These are phyloP conservation scores for Scelioninae gen. 2 DNA, from an alignment of 2,888 invertebrate genomes.

Conservation along the genomic window DNA sequence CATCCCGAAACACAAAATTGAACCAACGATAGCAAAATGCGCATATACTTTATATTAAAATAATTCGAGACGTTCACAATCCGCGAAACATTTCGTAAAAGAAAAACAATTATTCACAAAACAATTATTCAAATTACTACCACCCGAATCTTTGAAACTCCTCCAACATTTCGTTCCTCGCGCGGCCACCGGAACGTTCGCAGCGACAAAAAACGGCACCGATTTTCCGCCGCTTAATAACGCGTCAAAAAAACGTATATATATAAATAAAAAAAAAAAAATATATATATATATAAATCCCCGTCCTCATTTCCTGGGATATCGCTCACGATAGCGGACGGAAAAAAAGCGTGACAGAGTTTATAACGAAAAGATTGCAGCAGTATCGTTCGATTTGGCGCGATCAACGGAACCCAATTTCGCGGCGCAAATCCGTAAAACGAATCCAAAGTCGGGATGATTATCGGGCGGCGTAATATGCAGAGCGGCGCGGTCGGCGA, in stretches of 20 bases:
- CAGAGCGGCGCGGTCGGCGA: slow-evolving; percentile 38
- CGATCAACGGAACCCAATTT: slow-evolving; percentile 54
- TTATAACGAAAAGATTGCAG: slow-evolving; percentile 55
- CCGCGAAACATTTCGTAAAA: no score
- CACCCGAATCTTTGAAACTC: no score
- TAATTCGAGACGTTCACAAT: no score
- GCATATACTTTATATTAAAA: no score
- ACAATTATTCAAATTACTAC: no score
- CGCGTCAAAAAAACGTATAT: neutral
- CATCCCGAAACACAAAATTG: no score
- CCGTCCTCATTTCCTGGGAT: slow-evolving; percentile 37
- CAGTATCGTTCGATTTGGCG: slow-evolving; percentile 54
- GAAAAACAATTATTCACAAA: no score
- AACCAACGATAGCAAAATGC: no score
- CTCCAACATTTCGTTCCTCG: no score
- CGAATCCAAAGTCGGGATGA: slow-evolving; percentile 54
- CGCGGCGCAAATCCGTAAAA: slow-evolving; percentile 50
- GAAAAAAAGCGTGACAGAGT: slow-evolving; percentile 52
- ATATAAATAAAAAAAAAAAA: slow-evolving; percentile 2
- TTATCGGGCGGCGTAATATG: slow-evolving; percentile 50
- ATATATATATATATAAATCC: neutral
- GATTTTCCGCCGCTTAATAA: slow-evolving; percentile 38
- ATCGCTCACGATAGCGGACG: slow-evolving; percentile 29
- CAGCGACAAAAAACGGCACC: neutral
- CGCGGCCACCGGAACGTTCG: slow-evolving; percentile 1